Evolutionary conservation across 1,140 invertebrate genomes (phyloP).

Genomic region (Aphelenchoides fujianensis): DNA sequence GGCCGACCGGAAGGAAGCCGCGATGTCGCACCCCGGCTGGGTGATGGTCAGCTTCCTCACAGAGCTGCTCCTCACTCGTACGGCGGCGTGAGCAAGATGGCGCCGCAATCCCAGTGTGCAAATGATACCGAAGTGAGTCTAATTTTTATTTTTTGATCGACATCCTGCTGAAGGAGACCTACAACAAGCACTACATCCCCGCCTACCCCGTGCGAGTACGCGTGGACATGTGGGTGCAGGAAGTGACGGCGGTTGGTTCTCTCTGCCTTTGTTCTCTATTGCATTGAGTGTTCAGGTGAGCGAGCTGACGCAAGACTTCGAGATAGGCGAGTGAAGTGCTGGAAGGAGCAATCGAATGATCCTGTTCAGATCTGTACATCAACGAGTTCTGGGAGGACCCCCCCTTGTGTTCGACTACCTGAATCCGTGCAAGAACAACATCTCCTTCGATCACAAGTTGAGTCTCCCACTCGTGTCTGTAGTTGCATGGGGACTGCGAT

Average conservation of each 20-base stretch:
- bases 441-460: constrained; percentile 61
- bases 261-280: not conserved
- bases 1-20: not conserved
- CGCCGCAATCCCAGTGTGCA: constrained; percentile 42
- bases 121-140: constrained; percentile 62
- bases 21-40: constrained; percentile 60
- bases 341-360: no score
- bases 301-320: constrained; percentile 61
- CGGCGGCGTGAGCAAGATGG: constrained; percentile 48
- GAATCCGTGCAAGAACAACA: constrained; percentile 60
- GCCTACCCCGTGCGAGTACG: constrained; percentile 59
- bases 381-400: constrained; percentile 63
- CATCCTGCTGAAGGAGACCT: constrained; percentile 55
- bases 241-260: constrained; percentile 52
- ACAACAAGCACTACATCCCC: constrained; percentile 61
- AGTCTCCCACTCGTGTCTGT: no score
- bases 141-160: no score
- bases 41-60: constrained; percentile 62
- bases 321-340: constrained; percentile 51
- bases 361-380: constrained; percentile 61
- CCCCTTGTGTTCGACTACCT: constrained; percentile 57
- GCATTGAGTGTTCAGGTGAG: constrained; percentile 45
- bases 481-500: no score
- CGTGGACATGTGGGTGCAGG: constrained; percentile 62
- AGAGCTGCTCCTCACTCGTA: constrained; percentile 55